Base-by-base conservation (phyloP, 2,888 invertebrate species). In the Drosophila meridiana region DNA sequence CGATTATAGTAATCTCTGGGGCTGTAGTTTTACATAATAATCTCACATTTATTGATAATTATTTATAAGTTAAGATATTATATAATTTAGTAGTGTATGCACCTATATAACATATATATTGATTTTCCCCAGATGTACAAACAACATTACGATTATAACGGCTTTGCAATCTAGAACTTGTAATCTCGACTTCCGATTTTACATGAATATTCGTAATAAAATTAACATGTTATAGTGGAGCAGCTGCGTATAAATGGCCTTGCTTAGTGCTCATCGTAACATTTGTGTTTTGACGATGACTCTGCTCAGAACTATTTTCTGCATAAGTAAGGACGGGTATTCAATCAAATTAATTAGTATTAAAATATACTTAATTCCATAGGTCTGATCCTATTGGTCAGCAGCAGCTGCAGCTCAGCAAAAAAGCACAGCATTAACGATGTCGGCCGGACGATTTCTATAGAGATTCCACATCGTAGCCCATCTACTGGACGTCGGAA, bases 91-190 rank as follows among this genome's bases (percentile, higher is more conserved):
- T 9, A 55, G 40, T 58, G 1, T 58, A 36, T 45, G 26, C 34
- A n/a, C 9, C 34, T 43, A 28, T 42, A 5, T 6, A 11, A 34
- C 20, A 13, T 8, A 5, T 11, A n/a, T 50, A 20, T 0, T 3
- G 20, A 48, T 38, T 30, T 6, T 45, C 1, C 11, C 9, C 2
- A 3, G n/a, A 7, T 14, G 56, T 26, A 13, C 11, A 38, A 56
- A 47, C 0, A 30, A 72, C 43, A 38, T 32, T 43, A 20, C 36
- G 13, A 4, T 30, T n/a, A 3, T 64, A 72, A 64, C 72, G 64
- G 47, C 2, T 30, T n/a, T 28, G 13, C 34, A 38, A 9, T 26
- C 11, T 43, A 7, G 13, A 32, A 3, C 36, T 4, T 11, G 26
- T 43, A 20, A 52, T 26, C 5, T 13, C 3, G 36, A 14, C 26